These are phyloP conservation scores for Anabacerthia variegaticeps DNA, from an alignment of 2,797 vertebrate genomes.

Conservation along the genomic window DNA sequence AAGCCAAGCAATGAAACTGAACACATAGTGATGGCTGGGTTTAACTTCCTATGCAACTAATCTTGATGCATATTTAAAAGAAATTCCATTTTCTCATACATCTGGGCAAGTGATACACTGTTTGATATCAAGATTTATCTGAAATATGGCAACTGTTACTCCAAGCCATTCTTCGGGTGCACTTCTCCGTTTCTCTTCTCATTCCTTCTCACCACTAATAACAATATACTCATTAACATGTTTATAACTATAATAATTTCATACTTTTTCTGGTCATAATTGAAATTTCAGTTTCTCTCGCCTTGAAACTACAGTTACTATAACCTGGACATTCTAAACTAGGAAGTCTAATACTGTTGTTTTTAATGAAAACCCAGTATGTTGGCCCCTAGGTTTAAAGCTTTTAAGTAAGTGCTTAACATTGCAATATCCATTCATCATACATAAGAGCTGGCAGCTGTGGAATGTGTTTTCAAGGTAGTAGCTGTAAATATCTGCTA, in stretches of 20 bases:
- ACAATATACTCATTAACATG: not conserved
- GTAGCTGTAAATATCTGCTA: slow-evolving; percentile 12
- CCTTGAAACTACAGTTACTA: not conserved
- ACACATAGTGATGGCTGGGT: not conserved
- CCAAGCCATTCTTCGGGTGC: not conserved
- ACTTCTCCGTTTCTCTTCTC: not conserved
- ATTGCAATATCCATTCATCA: not conserved
- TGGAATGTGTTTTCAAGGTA: not conserved
- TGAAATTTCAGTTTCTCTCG: not conserved
- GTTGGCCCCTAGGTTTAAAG: not conserved
- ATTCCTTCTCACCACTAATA: not conserved
- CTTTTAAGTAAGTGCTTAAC: not conserved
- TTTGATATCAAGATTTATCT: not conserved
- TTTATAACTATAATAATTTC: not conserved
- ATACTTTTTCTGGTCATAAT: not conserved
- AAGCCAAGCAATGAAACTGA: accelerated
- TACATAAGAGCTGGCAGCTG: not conserved
- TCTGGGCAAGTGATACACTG: not conserved
- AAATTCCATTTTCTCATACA: not conserved
- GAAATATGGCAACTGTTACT: not conserved
- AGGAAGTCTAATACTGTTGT: not conserved
- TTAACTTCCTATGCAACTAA: not conserved
- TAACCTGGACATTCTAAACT: not conserved
- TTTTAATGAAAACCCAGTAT: not conserved
- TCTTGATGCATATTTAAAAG: not conserved